Base-by-base conservation (phyloP, 2,113 vertebrate species). In the Zosterops japonicus region DNA sequence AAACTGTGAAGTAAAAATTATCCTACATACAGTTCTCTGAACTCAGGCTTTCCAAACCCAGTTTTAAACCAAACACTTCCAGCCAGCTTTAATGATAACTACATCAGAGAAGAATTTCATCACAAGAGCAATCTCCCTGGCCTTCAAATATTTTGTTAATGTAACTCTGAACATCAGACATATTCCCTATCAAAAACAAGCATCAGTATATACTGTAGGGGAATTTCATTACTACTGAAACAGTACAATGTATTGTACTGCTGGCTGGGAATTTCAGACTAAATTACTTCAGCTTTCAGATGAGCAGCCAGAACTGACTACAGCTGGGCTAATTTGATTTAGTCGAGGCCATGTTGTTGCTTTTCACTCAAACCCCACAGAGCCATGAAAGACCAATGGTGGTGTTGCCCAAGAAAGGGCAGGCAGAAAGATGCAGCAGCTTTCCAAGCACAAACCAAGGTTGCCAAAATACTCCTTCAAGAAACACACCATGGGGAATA, bases 91-190 rank as follows among this genome's bases (percentile, higher is more conserved):
- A 95, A 82, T 57, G 79, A 79, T 75, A 96, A 92, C 52, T 55
- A 80, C 90, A 92, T 94, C 83, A 97, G 80, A 96, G 83, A 65
- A 93, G 52, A 88, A 81, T 83, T 95, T 64, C 85, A 81, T 88
- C 85, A 93, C 44, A 82, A 82, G 44, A 94, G 72, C 65, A 61
- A 81, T 93, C 83, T 95, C 80, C 33, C 49, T 28, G 60, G 88
- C 86, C 86, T 89, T 93, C 80, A 94, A 92, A 94, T 81, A 92
- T 78, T 95, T 90, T 79, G 83, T 57, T 95, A 92, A 76, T 93
- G 5, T 53, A 94, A 90, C 79, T 94, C 68, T 53, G 79, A 95
- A 84, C 80, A 95, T 94, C 90, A 97, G 90, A 88, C 92, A 90
- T 49, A 90, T 42, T 93, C 44, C 57, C 68, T 87, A 92, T 92